These are phyloP conservation scores for Luidia sarsii DNA, from an alignment of 53 echinoderm and acorn worm species.

Conservation along the genomic window DNA sequence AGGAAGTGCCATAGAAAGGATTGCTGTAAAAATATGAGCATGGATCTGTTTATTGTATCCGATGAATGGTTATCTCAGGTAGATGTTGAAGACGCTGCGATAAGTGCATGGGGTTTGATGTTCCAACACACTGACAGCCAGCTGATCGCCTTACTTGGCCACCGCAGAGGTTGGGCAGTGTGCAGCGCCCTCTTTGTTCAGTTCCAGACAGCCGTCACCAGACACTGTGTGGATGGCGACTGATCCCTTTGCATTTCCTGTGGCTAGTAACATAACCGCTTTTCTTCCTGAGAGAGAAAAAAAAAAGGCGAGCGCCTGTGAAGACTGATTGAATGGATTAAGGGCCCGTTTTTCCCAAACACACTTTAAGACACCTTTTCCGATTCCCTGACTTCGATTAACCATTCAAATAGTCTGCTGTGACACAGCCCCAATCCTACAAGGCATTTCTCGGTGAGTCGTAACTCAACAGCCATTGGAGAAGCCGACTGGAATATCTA, in stretches of 20 bases:
- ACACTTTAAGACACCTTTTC: too few species aligned
- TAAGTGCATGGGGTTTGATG: too few species aligned
- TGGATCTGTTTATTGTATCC: background rate
- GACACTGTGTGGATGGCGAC: constrained; percentile 35
- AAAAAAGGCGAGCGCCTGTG: background rate
- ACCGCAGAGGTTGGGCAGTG: constrained; percentile 27
- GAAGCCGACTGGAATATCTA: too few species aligned
- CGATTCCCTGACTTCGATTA: too few species aligned
- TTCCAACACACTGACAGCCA: too few species aligned
- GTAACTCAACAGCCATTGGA: too few species aligned
- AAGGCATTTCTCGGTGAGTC: too few species aligned
- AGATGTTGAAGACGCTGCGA: too few species aligned
- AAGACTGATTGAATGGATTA: background rate
- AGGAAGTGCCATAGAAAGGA: background rate
- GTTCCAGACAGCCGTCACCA: constrained; percentile 17
- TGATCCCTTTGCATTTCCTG: constrained; percentile 24
- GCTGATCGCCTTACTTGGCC: constrained; percentile 34
- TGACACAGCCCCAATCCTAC: too few species aligned
- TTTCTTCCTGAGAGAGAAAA: constrained; percentile 21
- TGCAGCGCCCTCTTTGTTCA: constrained; percentile 40
- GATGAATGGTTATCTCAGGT: too few species aligned
- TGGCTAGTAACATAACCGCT: constrained; percentile 25
- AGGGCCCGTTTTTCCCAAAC: too few species aligned
- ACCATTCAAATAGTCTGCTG: too few species aligned
- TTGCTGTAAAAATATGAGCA: background rate